Conservation (phyloP, 2,888 invertebrate species). For the Bellardia bayeri region DNA sequence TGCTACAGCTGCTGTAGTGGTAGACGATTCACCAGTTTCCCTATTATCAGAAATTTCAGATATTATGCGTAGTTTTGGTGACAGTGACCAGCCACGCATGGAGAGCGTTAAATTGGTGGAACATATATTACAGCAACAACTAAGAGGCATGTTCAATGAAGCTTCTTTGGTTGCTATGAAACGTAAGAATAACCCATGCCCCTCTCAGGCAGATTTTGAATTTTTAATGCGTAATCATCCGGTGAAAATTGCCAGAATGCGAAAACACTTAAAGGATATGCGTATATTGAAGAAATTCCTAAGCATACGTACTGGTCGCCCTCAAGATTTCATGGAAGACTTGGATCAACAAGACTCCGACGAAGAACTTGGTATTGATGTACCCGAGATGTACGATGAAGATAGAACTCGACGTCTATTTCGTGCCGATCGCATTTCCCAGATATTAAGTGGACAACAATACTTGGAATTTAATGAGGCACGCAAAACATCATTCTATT, state of each 20-base stretch:
- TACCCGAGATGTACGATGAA: constrained; percentile 84
- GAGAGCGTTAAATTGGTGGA: constrained; percentile 94
- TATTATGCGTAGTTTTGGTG: constrained; percentile 98
- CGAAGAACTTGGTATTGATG: constrained; percentile 85
- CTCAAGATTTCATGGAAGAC: constrained; percentile 83
- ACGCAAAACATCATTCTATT: constrained; percentile 90
- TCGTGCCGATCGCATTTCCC: constrained; percentile 87
- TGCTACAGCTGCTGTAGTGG: background rate
- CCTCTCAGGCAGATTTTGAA: constrained; percentile 88
- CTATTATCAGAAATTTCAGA: constrained; percentile 88
- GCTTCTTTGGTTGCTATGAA: constrained; percentile 88
- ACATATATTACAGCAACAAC: constrained; percentile 92
- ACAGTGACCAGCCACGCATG: constrained; percentile 91
- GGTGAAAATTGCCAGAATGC: constrained; percentile 89
- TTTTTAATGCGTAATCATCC: constrained; percentile 93
- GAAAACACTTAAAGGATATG: constrained; percentile 89
- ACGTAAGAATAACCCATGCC: constrained; percentile 87
- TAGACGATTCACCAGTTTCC: constrained; percentile 76
- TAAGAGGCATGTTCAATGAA: constrained; percentile 90
- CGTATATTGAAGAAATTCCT: constrained; percentile 83
- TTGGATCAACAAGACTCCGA: constrained; percentile 85
- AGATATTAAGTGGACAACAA: constrained; percentile 85
- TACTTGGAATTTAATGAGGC: constrained; percentile 93
- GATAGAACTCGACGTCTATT: constrained; percentile 84
- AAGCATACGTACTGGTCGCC: constrained; percentile 81